Evolutionary conservation across 2,797 vertebrate genomes (phyloP), one percentile per base, ranked within the genome.

Genomic region (Vireo griseus): DNA sequence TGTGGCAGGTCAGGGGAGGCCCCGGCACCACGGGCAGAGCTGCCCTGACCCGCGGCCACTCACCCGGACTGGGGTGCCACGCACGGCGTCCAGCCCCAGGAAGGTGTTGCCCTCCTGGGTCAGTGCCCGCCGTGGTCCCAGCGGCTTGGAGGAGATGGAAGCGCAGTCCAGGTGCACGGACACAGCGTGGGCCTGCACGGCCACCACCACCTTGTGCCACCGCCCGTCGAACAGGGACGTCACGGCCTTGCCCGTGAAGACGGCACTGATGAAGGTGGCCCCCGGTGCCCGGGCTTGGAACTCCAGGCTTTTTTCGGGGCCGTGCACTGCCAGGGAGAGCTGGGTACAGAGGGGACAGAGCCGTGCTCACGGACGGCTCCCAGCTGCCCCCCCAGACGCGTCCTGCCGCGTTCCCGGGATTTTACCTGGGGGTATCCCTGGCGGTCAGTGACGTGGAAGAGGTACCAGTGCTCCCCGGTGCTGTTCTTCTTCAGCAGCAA

Each of bases 201-300:
- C 98, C 94, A 99, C 87, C 31, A 91, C 98, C 96, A 99, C 96
- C 96, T 99, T 99, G 97, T 99, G 99, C 99, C 99, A 99, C 19
- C 94, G 97, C 86, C 98, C 97, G 85, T 99, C 99, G 10, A 99
- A 98, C 42, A 99, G 98, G 6, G 98, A 97, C 24, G 98, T 97
- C 79, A 99, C 98, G 0, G 98, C 98, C 40, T 98, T 98, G 8
- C 98, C 98, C 0, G 75, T 19, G 58, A 99, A 99, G 37, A 98
- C 51, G 5, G 98, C 98, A 73, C 97, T 97, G 93, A 98, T 94
- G 0, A 86, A 97, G 5, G 98, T 15, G 7, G 95, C 50, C 0
- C 97, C 98, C 2, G 59, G 75, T 0, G 97, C 98, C 54, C 82
- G 97, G 57, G 98, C 98, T 52, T 98, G 98, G 63, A 99, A 96